Evolutionary conservation across 2,888 invertebrate species (phyloP).

Genomic region (Ferrisia virgata): DNA sequence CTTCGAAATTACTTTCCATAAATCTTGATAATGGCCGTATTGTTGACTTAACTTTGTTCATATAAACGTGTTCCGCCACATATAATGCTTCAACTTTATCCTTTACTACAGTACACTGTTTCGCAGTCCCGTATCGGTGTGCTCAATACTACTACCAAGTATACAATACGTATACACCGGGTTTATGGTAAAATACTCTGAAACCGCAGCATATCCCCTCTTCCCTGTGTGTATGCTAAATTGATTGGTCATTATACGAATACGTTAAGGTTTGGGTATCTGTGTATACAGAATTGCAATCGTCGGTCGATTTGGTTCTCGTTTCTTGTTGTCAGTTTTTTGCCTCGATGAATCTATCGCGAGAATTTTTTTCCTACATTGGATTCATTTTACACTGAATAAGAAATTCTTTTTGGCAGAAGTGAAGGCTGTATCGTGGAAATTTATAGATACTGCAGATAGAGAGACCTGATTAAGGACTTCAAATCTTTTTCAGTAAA

Average conservation of each 20-base stretch:
- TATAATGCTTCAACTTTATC: neutral
- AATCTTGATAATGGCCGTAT: slow-evolving; percentile 35
- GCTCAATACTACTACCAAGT: neutral
- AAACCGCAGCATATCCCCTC: neutral
- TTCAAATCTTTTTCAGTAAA: too few species aligned
- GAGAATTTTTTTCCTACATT: too few species aligned
- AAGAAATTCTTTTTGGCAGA: too few species aligned
- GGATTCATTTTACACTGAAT: too few species aligned
- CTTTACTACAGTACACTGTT: neutral
- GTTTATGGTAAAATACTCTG: neutral
- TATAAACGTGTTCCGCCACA: slow-evolving; percentile 33
- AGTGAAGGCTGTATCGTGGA: too few species aligned
- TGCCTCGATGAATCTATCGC: too few species aligned
- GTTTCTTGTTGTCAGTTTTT: too few species aligned
- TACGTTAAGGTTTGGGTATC: slow-evolving; percentile 23
- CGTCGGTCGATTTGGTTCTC: too few species aligned
- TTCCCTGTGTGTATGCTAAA: neutral
- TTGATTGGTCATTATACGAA: slow-evolving; percentile 25
- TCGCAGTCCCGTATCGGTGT: neutral
- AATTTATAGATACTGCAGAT: too few species aligned
- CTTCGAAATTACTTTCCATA: slow-evolving; percentile 38
- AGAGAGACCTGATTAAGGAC: too few species aligned
- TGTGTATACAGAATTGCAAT: too few species aligned
- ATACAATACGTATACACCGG: neutral
- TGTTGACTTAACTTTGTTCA: slow-evolving; percentile 38